A percentile compares a stretch with the other conserved stretches of the same genome.
Conservation (phyloP, 2,113 vertebrate genomes). For the Cichladusa arquata region DNA sequence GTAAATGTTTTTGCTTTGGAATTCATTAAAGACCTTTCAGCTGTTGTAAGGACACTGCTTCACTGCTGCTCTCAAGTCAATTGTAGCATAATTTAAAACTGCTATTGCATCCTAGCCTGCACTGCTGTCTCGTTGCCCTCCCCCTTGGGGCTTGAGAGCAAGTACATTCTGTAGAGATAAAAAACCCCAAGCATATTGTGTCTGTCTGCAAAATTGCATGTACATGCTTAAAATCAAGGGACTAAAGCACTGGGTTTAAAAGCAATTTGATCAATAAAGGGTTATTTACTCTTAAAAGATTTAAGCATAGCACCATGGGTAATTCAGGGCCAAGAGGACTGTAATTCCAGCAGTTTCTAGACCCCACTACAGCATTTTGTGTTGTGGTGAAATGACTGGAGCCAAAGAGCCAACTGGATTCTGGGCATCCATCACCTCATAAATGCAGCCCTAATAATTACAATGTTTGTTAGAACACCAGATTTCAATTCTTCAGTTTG, state of each 20-base stretch:
- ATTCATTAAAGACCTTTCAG: neutral
- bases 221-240: neutral
- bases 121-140: neutral
- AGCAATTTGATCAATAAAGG: neutral
- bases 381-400: neutral
- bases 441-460: neutral
- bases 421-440: neutral
- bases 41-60: neutral
- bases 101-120: neutral
- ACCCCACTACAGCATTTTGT: neutral
- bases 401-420: neutral
- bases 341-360: neutral
- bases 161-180: neutral
- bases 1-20: neutral
- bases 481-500: neutral
- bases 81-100: neutral
- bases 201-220: neutral
- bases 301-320: neutral
- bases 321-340: neutral
- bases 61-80: neutral
- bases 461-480: neutral
- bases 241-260: neutral
- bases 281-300: neutral
- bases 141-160: neutral
- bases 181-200: neutral